These are phyloP conservation scores for Nettapus auritus DNA, from an alignment of 2,113 vertebrate species.

Conservation along the genomic window DNA sequence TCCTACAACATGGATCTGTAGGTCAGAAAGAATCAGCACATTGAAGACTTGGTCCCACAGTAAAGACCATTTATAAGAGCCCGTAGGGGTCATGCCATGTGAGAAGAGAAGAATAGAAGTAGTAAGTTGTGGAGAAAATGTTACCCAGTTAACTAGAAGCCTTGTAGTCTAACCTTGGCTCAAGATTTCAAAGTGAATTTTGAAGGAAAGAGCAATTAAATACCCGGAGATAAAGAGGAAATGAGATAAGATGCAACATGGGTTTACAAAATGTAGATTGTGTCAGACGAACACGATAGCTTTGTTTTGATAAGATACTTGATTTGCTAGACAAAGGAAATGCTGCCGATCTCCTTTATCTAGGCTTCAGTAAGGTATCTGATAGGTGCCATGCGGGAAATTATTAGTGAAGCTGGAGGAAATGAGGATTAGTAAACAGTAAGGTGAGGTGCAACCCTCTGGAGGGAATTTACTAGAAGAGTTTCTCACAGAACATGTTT, in stretches of 20 bases:
- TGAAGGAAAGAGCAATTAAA: constrained; percentile 65
- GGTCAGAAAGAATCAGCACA: not conserved
- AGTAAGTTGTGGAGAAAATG: not conserved
- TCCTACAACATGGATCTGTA: not conserved
- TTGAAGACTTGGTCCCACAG: not conserved
- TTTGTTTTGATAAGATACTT: constrained; percentile 69
- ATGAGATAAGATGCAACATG: constrained; percentile 64
- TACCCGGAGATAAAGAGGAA: constrained; percentile 50
- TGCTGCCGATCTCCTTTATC: constrained; percentile 60
- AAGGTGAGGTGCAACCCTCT: constrained; percentile 24
- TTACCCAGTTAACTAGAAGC: not conserved
- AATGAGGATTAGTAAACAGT: constrained; percentile 49
- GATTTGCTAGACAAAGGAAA: constrained; percentile 56
- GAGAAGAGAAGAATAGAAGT: not conserved
- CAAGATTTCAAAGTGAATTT: constrained; percentile 37
- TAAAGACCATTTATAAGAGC: not conserved
- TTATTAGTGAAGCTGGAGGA: constrained; percentile 26
- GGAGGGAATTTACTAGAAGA: constrained; percentile 12
- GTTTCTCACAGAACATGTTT: constrained; percentile 3
- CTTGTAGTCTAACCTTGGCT: constrained; percentile 39
- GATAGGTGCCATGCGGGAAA: constrained; percentile 55
- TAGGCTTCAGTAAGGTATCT: constrained; percentile 53
- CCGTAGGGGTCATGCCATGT: not conserved
- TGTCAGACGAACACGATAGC: constrained; percentile 57
- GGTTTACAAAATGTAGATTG: constrained; percentile 45